Evolutionary conservation across 2,797 vertebrate genomes (phyloP).

Genomic region (Meriones psammophilus): DNA sequence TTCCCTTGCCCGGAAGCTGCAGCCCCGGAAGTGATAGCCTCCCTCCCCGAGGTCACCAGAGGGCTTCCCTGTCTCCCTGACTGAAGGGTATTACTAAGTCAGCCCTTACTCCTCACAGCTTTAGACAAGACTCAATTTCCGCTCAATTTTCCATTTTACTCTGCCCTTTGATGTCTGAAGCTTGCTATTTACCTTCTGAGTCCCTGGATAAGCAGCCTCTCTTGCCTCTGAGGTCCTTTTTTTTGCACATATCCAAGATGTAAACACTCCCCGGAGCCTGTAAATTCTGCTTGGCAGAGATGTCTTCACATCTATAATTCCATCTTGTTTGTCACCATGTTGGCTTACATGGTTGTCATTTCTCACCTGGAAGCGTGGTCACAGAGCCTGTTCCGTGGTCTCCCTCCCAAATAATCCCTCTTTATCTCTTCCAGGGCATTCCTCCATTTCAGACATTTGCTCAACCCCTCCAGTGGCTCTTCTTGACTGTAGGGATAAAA

Average conservation of each 20-base stretch:
- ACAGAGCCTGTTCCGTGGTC: not conserved
- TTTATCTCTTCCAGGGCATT: not conserved
- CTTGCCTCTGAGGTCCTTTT: not conserved
- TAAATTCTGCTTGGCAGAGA: not conserved
- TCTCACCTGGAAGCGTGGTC: not conserved
- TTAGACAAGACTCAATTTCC: conserved; percentile 4
- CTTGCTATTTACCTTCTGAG: conserved; percentile 66
- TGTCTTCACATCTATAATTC: not conserved
- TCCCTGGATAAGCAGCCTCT: not conserved
- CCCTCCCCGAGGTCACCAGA: not conserved
- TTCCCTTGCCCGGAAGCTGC: accelerated
- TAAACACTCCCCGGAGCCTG: not conserved
- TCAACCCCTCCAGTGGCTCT: not conserved
- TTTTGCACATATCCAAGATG: not conserved
- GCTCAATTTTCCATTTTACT: not conserved
- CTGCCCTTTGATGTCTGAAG: conserved; percentile 51
- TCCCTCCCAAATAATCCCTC: not conserved
- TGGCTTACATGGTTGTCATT: not conserved
- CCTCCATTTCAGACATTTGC: not conserved
- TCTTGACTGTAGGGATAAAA: not conserved
- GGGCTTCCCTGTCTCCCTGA: not conserved
- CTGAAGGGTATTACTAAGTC: not conserved
- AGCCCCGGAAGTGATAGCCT: not conserved
- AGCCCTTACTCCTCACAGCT: conserved; percentile 7
- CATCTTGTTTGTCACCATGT: not conserved